phyloP scores from a whole-genome alignment of 2,113 vertebrate genomes.

The Epinephelus cyanopodus region DNA sequence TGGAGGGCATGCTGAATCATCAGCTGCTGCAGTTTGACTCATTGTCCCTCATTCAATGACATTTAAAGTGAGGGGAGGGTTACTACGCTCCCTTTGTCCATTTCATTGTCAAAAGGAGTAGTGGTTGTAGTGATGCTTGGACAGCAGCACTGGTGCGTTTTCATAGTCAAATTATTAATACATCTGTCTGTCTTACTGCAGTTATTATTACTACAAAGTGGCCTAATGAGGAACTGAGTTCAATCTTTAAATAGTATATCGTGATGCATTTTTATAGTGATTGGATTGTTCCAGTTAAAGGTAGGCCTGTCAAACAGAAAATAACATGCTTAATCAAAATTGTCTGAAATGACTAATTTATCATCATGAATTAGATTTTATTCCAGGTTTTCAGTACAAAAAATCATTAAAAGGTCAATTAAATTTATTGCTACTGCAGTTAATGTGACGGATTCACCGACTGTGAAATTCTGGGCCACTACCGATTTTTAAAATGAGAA shows the following conservation, averaged over 20 bases:
- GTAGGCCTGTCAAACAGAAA: not conserved
- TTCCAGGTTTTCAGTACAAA: not conserved
- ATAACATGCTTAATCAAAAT: not conserved
- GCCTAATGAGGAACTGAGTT: not conserved
- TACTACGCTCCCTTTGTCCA: conserved; percentile 4
- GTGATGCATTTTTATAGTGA: too few relatives aligned
- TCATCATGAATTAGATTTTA: too few relatives aligned
- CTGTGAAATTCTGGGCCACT: too few relatives aligned
- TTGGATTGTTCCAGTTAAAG: too few relatives aligned
- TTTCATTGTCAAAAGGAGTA: conserved; percentile 16
- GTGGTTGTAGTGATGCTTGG: not conserved
- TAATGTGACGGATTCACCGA: not conserved
- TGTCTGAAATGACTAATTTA: too few relatives aligned
- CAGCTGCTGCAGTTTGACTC: conserved; percentile 55
- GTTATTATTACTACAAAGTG: not conserved
- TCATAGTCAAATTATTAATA: not conserved
- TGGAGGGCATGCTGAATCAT: conserved; percentile 54
- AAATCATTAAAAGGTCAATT: not conserved
- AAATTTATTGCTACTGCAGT: not conserved
- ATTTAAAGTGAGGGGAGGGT: conserved; percentile 4
- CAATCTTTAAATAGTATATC: not conserved
- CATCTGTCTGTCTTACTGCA: not conserved
- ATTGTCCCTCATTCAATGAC: conserved; percentile 32
- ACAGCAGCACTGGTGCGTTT: not conserved
- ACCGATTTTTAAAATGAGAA: too few relatives aligned